These are phyloP conservation scores for Oryzias celebensis DNA, from an alignment of 2,113 vertebrate species.

Conservation along the genomic window DNA sequence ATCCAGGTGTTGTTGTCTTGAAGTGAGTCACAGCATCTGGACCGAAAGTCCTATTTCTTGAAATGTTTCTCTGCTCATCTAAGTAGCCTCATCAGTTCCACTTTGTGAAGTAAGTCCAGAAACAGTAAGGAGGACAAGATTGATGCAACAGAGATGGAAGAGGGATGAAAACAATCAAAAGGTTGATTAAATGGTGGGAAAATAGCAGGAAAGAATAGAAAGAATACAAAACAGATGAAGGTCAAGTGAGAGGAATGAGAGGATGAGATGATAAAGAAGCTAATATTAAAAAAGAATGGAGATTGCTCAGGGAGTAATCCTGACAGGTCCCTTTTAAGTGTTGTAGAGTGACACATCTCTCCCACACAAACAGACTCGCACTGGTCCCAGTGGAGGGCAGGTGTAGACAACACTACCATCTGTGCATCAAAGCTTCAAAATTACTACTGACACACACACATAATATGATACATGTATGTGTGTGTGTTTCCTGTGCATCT, in stretches of 20 bases:
- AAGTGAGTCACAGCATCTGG: too few species aligned
- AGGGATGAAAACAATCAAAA: not conserved
- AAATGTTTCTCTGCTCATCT: too few species aligned
- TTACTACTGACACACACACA: conserved; percentile 45
- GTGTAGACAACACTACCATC: conserved; percentile 63
- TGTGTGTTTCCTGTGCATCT: not conserved
- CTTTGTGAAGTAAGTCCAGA: too few species aligned
- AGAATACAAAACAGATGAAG: conserved; percentile 26
- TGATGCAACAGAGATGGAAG: not conserved
- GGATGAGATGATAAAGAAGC: conserved; percentile 38
- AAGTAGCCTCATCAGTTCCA: too few species aligned
- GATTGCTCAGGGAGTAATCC: conserved; percentile 58
- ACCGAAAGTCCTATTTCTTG: too few species aligned
- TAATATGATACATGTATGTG: conserved; percentile 20
- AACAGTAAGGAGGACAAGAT: too few species aligned
- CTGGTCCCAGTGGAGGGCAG: conserved; percentile 65
- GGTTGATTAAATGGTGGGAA: not conserved
- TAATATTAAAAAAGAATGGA: conserved; percentile 50
- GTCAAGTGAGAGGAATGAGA: conserved; percentile 14
- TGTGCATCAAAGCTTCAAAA: conserved; percentile 59
- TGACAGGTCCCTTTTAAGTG: conserved; percentile 66
- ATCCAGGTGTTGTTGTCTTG: too few species aligned
- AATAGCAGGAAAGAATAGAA: not conserved
- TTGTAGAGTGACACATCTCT: conserved; percentile 17
- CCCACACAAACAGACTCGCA: conserved; percentile 20